Conservation (phyloP, 2,888 invertebrate species). For the Drosophila ezoana region DNA sequence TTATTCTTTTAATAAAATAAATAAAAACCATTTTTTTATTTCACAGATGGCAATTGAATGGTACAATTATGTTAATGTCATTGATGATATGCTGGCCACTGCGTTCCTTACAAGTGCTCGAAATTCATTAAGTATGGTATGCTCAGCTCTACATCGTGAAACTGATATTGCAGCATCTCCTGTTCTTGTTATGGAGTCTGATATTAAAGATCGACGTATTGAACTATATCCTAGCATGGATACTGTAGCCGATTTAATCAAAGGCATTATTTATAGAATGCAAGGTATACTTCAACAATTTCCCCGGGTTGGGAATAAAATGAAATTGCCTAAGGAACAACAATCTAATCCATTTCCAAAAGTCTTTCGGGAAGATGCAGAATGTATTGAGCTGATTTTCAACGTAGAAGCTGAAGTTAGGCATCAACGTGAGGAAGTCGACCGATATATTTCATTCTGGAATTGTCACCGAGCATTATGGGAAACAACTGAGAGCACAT, state of each 20-base stretch:
- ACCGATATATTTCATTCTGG: slow-evolving; percentile 89
- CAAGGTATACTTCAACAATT: slow-evolving; percentile 88
- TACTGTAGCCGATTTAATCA: slow-evolving; percentile 88
- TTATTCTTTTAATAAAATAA: too few species aligned
- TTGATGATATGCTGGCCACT: slow-evolving; percentile 91
- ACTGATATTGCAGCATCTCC: slow-evolving; percentile 89
- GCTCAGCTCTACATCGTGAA: slow-evolving; percentile 88
- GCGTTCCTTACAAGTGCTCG: slow-evolving; percentile 89
- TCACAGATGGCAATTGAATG: slow-evolving; percentile 90
- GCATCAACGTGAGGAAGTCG: slow-evolving; percentile 85
- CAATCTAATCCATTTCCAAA: slow-evolving; percentile 86
- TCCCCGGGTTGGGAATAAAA: slow-evolving; percentile 89
- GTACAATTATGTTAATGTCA: slow-evolving; percentile 90
- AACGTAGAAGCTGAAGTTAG: slow-evolving; percentile 85
- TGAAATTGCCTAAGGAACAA: slow-evolving; percentile 86
- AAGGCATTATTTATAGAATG: slow-evolving; percentile 88
- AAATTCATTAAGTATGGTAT: slow-evolving; percentile 88
- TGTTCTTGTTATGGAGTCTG: slow-evolving; percentile 87
- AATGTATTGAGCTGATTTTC: slow-evolving; percentile 87
- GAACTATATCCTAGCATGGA: slow-evolving; percentile 88
- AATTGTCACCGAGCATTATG: slow-evolving; percentile 92
- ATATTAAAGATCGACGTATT: slow-evolving; percentile 85
- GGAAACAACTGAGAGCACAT: slow-evolving; percentile 92
- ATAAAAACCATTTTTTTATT: background rate
- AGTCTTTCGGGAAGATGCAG: slow-evolving; percentile 87